Conservation (phyloP, 2,113 vertebrate species). For the Ploceus nigricollis region DNA sequence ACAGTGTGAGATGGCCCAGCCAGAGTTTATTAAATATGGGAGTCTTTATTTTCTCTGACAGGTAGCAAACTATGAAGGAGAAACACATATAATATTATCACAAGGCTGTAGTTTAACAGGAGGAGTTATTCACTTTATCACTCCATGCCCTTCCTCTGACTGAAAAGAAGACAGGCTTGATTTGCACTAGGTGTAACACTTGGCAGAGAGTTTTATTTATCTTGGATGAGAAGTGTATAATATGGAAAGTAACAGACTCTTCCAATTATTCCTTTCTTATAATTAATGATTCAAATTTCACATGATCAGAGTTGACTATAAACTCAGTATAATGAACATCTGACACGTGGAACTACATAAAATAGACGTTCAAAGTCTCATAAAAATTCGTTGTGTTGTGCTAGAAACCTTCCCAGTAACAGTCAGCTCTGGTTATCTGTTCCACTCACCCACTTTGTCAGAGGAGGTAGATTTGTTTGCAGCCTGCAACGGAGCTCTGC, state of each 20-base stretch:
- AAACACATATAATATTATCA: background rate
- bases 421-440: background rate
- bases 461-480: background rate
- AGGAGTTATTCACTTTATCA: background rate
- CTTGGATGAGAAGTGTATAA: rapidly evolving
- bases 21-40: background rate
- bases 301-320: background rate
- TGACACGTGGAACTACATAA: background rate
- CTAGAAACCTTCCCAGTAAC: background rate
- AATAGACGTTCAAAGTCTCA: background rate
- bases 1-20: background rate
- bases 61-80: background rate
- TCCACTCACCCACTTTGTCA: background rate
- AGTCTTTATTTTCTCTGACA: background rate
- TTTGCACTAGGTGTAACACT: background rate
- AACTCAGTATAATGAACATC: background rate
- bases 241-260: background rate
- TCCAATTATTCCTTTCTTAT: background rate
- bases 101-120: background rate
- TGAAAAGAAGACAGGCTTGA: background rate
- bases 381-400: background rate
- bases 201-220: background rate
- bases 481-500: background rate
- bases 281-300: background rate
- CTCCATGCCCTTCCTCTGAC: background rate